Conservation (phyloP, 2,888 invertebrate species). For the Sericinus montela region DNA sequence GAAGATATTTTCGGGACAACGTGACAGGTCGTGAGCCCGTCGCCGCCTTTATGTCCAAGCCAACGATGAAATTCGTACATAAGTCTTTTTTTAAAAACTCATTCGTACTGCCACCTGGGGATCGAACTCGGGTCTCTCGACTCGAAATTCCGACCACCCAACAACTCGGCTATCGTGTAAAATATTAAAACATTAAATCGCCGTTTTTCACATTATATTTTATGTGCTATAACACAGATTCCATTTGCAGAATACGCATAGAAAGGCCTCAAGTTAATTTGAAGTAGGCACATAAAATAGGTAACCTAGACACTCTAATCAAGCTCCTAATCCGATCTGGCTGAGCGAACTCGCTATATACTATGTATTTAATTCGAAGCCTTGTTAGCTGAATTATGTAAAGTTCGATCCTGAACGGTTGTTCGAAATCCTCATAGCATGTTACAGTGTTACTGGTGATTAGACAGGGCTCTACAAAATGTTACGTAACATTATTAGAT, state of each 20-base stretch:
- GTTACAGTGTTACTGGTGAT: constrained; percentile 4
- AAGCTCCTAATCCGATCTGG: constrained; percentile 3
- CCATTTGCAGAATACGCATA: neutral
- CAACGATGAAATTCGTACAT: too few relatives aligned
- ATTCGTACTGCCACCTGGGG: too few relatives aligned
- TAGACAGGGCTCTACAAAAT: constrained; percentile 1
- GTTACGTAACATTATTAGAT: neutral
- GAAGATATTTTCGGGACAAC: too few relatives aligned
- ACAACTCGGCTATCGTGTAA: too few relatives aligned
- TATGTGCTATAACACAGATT: neutral
- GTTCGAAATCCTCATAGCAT: neutral
- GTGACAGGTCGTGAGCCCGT: too few relatives aligned
- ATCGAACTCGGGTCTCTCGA: too few relatives aligned
- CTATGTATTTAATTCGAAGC: constrained; percentile 4
- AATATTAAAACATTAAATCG: too few relatives aligned
- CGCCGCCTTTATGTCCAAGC: too few relatives aligned
- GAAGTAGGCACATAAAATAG: constrained; percentile 6
- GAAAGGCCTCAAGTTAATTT: neutral
- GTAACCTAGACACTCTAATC: constrained; percentile 7
- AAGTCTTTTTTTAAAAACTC: too few relatives aligned
- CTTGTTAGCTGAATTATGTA: constrained; percentile 6
- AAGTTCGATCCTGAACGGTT: constrained; percentile 6
- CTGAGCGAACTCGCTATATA: neutral
- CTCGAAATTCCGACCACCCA: too few relatives aligned
- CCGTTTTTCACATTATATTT: too few relatives aligned